Evolutionary conservation across 2,113 vertebrate genomes (phyloP).

Genomic region (Ptilonorhynchus violaceus): DNA sequence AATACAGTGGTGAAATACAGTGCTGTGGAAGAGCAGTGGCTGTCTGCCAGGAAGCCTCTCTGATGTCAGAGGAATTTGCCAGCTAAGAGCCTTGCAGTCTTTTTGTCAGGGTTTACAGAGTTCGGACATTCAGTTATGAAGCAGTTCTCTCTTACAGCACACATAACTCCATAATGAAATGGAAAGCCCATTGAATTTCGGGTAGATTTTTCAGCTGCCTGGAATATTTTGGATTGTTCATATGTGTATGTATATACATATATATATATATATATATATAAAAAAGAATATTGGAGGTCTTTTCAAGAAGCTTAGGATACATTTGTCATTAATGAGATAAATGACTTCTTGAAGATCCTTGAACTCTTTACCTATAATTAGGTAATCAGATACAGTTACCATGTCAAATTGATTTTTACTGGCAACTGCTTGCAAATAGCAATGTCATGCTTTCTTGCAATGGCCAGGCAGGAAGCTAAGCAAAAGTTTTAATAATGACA

Average conservation of each 20-base stretch:
- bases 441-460: background rate
- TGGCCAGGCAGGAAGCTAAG: fast-evolving
- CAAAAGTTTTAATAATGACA: background rate
- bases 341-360: background rate
- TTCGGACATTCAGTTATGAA: background rate
- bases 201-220: background rate
- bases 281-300: background rate
- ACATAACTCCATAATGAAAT: background rate
- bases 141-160: fast-evolving
- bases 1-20: background rate
- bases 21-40: background rate
- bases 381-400: background rate
- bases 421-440: background rate
- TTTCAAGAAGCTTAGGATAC: background rate
- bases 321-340: background rate
- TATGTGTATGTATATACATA: background rate
- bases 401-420: background rate
- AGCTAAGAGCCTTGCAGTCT: background rate
- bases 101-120: background rate
- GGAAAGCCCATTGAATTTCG: fast-evolving
- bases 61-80: background rate
- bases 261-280: too few species aligned
- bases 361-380: background rate
- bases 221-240: background rate
- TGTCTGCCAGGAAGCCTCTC: background rate